Evolutionary conservation across 2,113 vertebrate genomes (phyloP), one percentile per base, ranked within the genome.

Genomic region (Callorhinus ursinus): DNA sequence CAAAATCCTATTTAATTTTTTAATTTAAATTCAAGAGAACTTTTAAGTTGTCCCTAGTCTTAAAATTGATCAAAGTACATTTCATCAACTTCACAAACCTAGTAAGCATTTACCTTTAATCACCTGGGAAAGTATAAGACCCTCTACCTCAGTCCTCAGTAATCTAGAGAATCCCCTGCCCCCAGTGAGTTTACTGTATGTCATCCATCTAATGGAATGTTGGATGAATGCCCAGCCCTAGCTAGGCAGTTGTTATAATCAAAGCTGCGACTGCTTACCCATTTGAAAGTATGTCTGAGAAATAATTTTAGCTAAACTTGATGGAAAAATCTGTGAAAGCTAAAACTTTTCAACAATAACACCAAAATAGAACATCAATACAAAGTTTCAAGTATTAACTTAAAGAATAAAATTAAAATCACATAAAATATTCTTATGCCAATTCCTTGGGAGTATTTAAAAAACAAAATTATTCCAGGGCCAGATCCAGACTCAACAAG

Each of bases 11-110:
- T 55, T 49, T 87, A 85, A 51, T 57, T 69, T 93, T 93, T 92
- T 81, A 24, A 80, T 55, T 95, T 86, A 93, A 91, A 88, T 57
- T 90, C 93, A 79, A 88, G 95, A 96, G 33, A 65, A 79, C 36
- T 86, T 81, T 81, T 36, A 69, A 87, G 53, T 31, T 96, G 28
- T 72, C 53, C 67, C 59, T 59, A 88, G 77, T 72, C 61, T 71
- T 82, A 88, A 95, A 87, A 83, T 13, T 87, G 42, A 51, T 63
- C 24, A 88, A 65, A 5, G 28, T 81, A 77, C 61, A 28, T 7
- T 49, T 71, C 24, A 76, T 57, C 67, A 59, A 69, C 55, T 36
- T 71, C 24, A 57, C 65, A 92, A 74, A 74, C 8, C 4, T 82
- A n/a, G 21, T 69, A 90, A 96, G 93, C 33, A 79, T 42, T 61